These are phyloP conservation scores for Cavia porcellus DNA, from an alignment of 2,113 vertebrate genomes.

Conservation along the genomic window DNA sequence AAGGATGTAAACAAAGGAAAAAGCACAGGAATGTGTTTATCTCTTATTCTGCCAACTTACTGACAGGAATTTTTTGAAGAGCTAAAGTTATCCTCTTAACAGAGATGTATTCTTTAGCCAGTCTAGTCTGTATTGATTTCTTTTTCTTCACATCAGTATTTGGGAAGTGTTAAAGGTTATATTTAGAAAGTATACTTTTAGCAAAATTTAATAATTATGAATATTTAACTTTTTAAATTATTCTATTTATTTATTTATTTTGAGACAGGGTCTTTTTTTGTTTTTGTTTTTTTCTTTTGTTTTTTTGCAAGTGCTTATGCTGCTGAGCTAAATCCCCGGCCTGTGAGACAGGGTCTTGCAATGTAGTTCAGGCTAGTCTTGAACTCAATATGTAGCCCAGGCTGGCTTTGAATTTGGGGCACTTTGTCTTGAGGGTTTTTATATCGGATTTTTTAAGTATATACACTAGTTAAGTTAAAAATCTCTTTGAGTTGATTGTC, in stretches of 20 bases:
- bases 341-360: not conserved
- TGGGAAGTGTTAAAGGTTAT: not conserved
- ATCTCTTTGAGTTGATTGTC: not conserved
- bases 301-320: no score
- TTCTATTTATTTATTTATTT: no score
- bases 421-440: not conserved
- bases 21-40: not conserved
- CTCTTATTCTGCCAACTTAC: slow-evolving; percentile 6
- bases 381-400: not conserved
- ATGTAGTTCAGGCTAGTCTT: not conserved
- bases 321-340: no score
- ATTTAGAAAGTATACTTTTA: not conserved
- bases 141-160: slow-evolving; percentile 26
- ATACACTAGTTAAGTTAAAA: not conserved
- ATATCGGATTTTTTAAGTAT: not conserved
- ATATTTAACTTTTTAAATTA: not conserved
- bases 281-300: no score
- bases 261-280: no score
- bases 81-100: slow-evolving; percentile 38
- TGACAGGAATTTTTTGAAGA: not conserved
- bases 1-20: not conserved
- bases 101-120: slow-evolving; percentile 11
- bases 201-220: not conserved
- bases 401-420: not conserved
- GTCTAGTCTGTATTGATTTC: slow-evolving; percentile 28